phyloP scores from a whole-genome alignment of 1,140 invertebrate species.

The Magallana ariakensis region DNA sequence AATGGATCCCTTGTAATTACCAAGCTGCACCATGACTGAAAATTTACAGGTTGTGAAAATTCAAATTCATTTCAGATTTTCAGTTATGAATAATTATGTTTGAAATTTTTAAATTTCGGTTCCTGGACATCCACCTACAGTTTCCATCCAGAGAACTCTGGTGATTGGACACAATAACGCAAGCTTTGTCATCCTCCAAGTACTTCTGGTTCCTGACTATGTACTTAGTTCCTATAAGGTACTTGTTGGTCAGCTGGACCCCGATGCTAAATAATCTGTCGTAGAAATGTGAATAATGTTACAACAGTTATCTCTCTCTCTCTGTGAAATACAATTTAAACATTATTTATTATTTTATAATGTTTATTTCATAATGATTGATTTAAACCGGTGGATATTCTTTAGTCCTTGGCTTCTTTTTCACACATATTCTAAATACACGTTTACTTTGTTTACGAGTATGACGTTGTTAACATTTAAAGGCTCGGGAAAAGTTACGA shows the following conservation, averaged over 20 bases:
- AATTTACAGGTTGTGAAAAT: background rate
- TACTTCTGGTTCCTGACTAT: constrained; percentile 19
- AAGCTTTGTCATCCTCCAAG: background rate
- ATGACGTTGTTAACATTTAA: background rate
- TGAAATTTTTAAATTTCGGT: too few species aligned
- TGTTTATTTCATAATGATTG: too few species aligned
- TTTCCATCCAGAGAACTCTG: constrained; percentile 31
- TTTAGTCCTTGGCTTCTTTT: too few species aligned
- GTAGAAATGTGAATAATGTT: background rate
- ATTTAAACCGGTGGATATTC: too few species aligned
- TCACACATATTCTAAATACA: background rate
- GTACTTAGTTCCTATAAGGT: constrained; percentile 35
- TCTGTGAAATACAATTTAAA: too few species aligned
- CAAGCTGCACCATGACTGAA: constrained; percentile 19
- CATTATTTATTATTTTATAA: too few species aligned
- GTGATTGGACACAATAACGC: background rate
- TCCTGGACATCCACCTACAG: background rate
- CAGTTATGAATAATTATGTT: too few species aligned
- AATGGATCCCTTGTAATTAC: constrained; percentile 10
- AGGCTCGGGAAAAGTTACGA: background rate
- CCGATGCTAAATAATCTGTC: constrained; percentile 13
- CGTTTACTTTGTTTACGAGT: background rate
- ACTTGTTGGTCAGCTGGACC: background rate
- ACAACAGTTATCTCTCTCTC: background rate
- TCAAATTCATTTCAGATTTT: background rate